Conservation (phyloP, 2,888 invertebrate species). For the Acanthosepion esculentum region DNA sequence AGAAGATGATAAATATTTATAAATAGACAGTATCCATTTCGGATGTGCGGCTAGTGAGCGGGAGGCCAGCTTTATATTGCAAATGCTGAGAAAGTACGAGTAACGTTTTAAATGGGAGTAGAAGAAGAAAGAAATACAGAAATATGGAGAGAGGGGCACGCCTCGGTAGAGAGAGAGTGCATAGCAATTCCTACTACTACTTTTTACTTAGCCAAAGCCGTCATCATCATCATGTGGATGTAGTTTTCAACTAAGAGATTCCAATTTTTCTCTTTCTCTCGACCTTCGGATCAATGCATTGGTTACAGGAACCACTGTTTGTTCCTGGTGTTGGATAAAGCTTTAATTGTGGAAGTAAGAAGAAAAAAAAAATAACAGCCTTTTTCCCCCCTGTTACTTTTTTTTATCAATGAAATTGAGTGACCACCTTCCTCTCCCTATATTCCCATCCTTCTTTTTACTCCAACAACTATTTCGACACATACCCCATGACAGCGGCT, state of each 20-base stretch:
- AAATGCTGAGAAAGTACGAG: not conserved
- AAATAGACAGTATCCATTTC: not conserved
- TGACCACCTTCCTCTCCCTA: not conserved
- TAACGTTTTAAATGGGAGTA: not conserved
- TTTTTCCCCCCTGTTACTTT: not conserved
- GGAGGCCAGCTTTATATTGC: not conserved
- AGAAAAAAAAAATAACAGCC: not conserved
- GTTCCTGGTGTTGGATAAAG: not conserved
- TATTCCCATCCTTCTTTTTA: not conserved
- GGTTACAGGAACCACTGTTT: not conserved
- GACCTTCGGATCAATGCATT: conserved; percentile 8
- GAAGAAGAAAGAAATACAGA: not conserved
- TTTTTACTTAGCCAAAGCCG: not conserved
- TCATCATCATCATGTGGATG: not conserved
- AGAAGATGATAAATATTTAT: not conserved
- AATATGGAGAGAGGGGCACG: not conserved
- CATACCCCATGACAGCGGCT: not conserved
- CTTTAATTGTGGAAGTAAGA: not conserved
- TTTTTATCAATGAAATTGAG: conserved; percentile 17
- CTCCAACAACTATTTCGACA: not conserved
- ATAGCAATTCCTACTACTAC: not conserved
- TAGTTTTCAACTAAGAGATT: conserved; percentile 33
- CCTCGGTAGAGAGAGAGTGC: not conserved
- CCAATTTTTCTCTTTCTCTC: not conserved
- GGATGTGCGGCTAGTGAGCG: not conserved